phyloP scores from a whole-genome alignment of 2,797 vertebrate genomes.

The Sylvia borin region DNA sequence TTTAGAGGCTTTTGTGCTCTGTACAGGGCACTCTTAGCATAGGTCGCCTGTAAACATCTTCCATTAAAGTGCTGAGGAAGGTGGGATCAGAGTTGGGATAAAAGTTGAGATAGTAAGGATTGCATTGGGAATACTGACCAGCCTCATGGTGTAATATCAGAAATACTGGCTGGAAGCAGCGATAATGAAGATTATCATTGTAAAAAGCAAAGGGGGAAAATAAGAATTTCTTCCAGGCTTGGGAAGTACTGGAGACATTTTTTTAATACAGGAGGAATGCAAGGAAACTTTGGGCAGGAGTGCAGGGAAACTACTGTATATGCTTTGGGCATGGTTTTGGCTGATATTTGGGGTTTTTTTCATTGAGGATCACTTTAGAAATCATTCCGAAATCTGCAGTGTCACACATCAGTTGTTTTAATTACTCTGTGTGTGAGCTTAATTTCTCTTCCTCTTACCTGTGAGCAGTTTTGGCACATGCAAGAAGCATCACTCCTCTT shows the following conservation, averaged over 20 bases:
- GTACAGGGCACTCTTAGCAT: not conserved
- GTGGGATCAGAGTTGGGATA: not conserved
- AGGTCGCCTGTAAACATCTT: not conserved
- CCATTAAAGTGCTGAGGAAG: not conserved
- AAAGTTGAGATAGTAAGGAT: not conserved
- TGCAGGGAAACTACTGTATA: not conserved
- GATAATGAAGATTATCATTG: not conserved
- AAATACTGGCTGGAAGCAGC: not conserved
- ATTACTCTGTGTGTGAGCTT: not conserved
- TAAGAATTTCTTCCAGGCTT: not conserved
- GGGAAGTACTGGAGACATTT: not conserved
- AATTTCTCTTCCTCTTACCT: not conserved
- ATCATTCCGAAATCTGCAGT: not conserved
- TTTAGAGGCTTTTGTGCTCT: not conserved
- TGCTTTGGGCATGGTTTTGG: not conserved
- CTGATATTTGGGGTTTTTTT: accelerated
- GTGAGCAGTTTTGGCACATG: not conserved
- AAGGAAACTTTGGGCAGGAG: not conserved
- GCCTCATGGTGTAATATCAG: accelerated
- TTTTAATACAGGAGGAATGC: not conserved
- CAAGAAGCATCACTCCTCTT: conserved; percentile 10
- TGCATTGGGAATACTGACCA: not conserved
- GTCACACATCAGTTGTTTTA: not conserved
- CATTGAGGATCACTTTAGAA: not conserved
- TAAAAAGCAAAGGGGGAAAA: not conserved